phyloP scores from a whole-genome alignment of 1,140 invertebrate genomes.

The Hetaerina americana region DNA sequence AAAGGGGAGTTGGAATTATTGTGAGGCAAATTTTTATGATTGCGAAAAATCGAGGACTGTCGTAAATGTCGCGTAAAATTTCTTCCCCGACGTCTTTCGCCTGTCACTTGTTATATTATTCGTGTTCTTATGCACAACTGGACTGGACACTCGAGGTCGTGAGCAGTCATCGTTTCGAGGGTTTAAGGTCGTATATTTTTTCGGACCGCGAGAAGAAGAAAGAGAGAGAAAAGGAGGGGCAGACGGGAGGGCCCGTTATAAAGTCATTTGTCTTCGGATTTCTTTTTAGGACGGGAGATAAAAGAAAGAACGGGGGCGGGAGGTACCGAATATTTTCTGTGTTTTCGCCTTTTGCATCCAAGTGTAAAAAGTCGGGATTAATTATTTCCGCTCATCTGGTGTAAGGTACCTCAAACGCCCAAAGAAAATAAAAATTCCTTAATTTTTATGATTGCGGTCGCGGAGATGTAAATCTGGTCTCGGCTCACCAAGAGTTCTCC shows the following conservation, averaged over 20 bases:
- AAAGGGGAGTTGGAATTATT: background rate
- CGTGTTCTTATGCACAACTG: too few species aligned
- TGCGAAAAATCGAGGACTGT: background rate
- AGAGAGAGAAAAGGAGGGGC: too few species aligned
- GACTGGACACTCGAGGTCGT: background rate
- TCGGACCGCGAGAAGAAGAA: too few species aligned
- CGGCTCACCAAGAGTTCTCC: too few species aligned
- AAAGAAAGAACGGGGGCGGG: background rate
- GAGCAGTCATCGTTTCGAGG: background rate
- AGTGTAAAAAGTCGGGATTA: background rate
- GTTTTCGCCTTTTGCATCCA: background rate
- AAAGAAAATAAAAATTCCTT: too few species aligned
- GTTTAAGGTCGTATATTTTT: background rate
- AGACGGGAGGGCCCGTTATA: too few species aligned
- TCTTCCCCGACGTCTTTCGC: too few species aligned
- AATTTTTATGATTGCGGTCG: too few species aligned
- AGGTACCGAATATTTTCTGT: background rate
- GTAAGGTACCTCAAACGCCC: too few species aligned
- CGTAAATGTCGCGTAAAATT: background rate
- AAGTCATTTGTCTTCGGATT: background rate
- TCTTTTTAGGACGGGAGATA: background rate
- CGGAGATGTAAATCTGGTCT: too few species aligned
- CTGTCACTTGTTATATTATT: too few species aligned
- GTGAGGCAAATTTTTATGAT: background rate
- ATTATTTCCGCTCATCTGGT: too few species aligned